These are phyloP conservation scores for Tinea semifulvella DNA, from an alignment of 2,888 invertebrate genomes.

Conservation along the genomic window DNA sequence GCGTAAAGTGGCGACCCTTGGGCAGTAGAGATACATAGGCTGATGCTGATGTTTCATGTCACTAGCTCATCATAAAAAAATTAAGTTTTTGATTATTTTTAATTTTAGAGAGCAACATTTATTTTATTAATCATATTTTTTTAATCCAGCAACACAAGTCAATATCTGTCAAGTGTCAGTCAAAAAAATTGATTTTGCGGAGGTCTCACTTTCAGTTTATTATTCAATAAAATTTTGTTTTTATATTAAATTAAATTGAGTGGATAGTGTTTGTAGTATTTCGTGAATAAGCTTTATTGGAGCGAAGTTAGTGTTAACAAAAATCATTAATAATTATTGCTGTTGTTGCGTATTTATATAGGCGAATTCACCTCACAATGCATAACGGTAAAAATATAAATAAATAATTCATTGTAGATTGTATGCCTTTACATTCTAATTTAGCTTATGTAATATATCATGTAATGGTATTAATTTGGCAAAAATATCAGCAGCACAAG, in stretches of 20 bases:
- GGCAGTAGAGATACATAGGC: no score
- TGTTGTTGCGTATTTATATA: no score
- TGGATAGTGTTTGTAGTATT: neutral
- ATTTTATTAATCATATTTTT: no score
- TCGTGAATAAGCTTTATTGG: neutral
- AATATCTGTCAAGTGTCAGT: conserved; percentile 1
- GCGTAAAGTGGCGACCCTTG: no score
- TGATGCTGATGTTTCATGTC: no score
- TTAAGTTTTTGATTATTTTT: no score
- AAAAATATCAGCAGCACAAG: neutral
- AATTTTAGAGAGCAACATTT: neutral
- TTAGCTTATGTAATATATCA: conserved; percentile 5
- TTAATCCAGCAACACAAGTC: neutral
- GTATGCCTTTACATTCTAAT: neutral
- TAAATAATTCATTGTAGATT: conserved; percentile 7
- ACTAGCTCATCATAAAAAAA: no score
- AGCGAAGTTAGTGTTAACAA: neutral
- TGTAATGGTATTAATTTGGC: conserved; percentile 3
- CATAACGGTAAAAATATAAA: conserved; percentile 8
- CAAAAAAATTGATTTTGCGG: neutral
- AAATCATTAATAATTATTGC: no score
- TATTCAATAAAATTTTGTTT: neutral
- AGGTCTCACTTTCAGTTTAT: neutral
- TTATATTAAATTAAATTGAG: neutral
- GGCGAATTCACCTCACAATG: no score